phyloP scores from a whole-genome alignment of 2,888 invertebrate species.

The Agrypnus murinus region DNA sequence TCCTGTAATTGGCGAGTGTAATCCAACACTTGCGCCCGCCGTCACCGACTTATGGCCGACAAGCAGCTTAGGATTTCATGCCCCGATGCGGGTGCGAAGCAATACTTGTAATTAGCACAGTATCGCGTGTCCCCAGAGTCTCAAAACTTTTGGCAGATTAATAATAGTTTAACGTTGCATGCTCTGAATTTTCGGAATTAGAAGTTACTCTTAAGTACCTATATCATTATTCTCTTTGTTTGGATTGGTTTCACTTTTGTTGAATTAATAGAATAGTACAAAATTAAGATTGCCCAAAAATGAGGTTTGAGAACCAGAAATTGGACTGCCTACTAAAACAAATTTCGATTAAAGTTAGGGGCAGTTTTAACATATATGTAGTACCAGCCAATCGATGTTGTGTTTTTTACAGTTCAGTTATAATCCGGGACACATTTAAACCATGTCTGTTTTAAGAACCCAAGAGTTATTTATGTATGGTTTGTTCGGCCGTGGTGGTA shows the following conservation, averaged over 20 bases:
- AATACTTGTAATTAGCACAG: conserved; percentile 59
- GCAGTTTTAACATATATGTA: no score
- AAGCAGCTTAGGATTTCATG: conserved; percentile 70
- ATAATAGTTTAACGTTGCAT: conserved; percentile 40
- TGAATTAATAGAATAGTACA: no score
- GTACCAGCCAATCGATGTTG: no score
- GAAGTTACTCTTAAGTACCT: background rate
- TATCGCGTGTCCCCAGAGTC: conserved; percentile 52
- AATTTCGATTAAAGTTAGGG: no score
- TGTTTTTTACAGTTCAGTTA: background rate
- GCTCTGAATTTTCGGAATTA: conserved; percentile 13
- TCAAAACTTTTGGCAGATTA: conserved; percentile 48
- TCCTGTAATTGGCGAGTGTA: conserved; percentile 69
- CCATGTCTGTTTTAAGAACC: conserved; percentile 16
- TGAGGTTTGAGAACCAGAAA: no score
- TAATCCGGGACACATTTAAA: conserved; percentile 17
- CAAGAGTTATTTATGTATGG: conserved; percentile 32
- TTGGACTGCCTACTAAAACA: no score
- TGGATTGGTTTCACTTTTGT: no score
- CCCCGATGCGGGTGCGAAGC: conserved; percentile 57
- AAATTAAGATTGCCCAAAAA: no score
- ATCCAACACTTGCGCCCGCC: conserved; percentile 66
- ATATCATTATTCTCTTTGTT: no score
- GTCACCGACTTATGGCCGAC: conserved; percentile 61
- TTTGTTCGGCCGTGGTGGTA: conserved; percentile 13